Conservation (phyloP, 2,113 vertebrate species). For the Peromyscus californicus region DNA sequence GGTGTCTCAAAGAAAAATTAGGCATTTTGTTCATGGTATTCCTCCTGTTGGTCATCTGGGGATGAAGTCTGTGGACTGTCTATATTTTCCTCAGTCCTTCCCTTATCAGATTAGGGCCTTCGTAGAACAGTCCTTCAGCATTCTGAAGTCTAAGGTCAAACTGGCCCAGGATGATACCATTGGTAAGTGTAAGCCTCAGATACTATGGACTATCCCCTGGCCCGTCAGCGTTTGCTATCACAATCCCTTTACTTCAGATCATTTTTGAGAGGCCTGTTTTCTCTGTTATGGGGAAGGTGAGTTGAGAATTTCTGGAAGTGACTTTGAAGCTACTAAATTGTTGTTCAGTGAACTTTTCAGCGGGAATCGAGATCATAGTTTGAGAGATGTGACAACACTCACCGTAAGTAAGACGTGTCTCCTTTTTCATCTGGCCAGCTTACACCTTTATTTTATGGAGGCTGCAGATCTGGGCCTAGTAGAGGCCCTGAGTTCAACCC, state of each 20-base stretch:
- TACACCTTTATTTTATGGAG: not conserved
- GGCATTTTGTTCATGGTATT: not conserved
- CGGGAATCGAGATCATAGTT: not conserved
- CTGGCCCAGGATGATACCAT: not conserved
- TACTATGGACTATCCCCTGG: not conserved
- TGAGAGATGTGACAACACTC: not conserved
- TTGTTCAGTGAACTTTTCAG: not conserved
- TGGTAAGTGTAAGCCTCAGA: not conserved
- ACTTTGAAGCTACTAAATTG: not conserved
- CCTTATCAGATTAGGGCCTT: not conserved
- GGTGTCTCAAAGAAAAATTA: conserved; percentile 19
- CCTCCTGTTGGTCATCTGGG: not conserved
- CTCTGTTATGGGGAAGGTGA: conserved; percentile 15
- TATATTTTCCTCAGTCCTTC: not conserved
- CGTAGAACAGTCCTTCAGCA: not conserved
- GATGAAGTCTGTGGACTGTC: not conserved
- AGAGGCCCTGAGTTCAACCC: not conserved
- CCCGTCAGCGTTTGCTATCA: not conserved
- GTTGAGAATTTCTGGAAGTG: not conserved
- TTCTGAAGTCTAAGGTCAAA: not conserved
- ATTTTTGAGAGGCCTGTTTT: not conserved
- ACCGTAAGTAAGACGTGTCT: not conserved
- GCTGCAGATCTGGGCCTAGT: not conserved
- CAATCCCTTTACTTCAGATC: not conserved
- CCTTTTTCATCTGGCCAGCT: conserved; percentile 7